Conservation (phyloP, 2,888 invertebrate genomes). For the Himalopsyche japonica region DNA sequence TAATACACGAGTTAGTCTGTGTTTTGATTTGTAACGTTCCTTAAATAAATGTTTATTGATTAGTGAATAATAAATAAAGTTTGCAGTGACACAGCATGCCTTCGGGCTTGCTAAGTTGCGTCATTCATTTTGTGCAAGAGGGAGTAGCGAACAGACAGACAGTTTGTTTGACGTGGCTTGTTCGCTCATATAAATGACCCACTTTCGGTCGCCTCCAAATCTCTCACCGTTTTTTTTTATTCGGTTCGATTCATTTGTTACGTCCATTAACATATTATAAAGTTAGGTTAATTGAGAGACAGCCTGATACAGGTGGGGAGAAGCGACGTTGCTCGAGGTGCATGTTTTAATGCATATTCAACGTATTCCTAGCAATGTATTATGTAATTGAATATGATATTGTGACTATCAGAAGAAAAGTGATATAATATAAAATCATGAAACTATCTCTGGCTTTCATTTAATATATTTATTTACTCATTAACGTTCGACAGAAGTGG, state of each 20-base stretch:
- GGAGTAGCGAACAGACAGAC: not conserved
- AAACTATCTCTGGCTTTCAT: conserved; percentile 2
- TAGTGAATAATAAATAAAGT: not conserved
- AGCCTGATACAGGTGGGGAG: conserved; percentile 22
- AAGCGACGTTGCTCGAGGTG: conserved; percentile 18
- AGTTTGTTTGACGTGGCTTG: not conserved
- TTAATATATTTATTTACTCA: not conserved
- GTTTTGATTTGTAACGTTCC: not conserved
- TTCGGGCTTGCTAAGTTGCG: not conserved
- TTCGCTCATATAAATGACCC: not conserved
- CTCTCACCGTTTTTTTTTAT: conserved; percentile 4
- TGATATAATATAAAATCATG: conserved; percentile 31
- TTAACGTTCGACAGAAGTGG: not conserved
- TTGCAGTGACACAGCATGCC: not conserved
- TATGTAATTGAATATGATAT: conserved; percentile 29
- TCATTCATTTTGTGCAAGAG: not conserved
- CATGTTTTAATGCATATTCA: conserved; percentile 33
- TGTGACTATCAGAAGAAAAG: conserved; percentile 35
- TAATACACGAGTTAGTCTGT: not conserved
- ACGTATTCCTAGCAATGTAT: conserved; percentile 34
- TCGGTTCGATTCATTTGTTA: conserved; percentile 22
- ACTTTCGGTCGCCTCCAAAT: conserved; percentile 9
- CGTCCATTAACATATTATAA: conserved; percentile 26
- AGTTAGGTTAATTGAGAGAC: conserved; percentile 17
- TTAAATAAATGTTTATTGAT: not conserved